A percentile compares a stretch with the other conserved stretches of the same genome.
These are phyloP conservation scores for Grammomys dolichurus DNA, from an alignment of 2,113 vertebrate species.

Conservation along the genomic window DNA sequence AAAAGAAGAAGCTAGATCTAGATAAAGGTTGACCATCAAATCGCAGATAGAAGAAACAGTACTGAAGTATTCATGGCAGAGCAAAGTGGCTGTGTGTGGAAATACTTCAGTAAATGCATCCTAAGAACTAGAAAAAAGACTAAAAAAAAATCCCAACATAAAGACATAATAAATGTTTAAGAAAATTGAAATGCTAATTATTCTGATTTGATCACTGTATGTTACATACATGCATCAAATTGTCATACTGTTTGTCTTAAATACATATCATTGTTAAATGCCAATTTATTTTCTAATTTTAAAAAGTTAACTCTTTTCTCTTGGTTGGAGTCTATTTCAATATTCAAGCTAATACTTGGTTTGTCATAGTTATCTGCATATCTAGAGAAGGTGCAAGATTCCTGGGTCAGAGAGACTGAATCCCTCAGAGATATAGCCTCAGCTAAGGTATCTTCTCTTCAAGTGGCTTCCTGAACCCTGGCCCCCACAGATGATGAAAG, in stretches of 20 bases:
- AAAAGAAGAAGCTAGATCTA: not conserved
- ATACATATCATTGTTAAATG: not conserved
- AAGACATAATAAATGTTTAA: not conserved
- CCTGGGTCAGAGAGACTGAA: not conserved
- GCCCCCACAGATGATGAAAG: not conserved
- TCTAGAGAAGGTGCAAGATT: not conserved
- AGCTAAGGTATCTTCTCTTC: not conserved
- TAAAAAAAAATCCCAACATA: not conserved
- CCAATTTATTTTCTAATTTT: not conserved
- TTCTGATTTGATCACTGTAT: not conserved
- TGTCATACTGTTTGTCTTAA: not conserved
- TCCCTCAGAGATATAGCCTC: not conserved
- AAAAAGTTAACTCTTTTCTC: conserved; percentile 1
- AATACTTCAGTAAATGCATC: not conserved
- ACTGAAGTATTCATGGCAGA: not conserved
- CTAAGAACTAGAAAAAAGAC: not conserved
- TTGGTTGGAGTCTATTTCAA: not conserved
- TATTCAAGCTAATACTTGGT: not conserved
- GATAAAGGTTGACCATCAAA: not conserved
- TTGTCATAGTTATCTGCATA: not conserved
- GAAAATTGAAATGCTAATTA: not conserved
- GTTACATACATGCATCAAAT: not conserved
- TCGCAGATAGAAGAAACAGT: not conserved
- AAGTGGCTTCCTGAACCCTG: not conserved
- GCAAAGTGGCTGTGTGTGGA: not conserved